Evolutionary conservation across 2,797 vertebrate species (phyloP).

Genomic region (Gambusia yucatana): DNA sequence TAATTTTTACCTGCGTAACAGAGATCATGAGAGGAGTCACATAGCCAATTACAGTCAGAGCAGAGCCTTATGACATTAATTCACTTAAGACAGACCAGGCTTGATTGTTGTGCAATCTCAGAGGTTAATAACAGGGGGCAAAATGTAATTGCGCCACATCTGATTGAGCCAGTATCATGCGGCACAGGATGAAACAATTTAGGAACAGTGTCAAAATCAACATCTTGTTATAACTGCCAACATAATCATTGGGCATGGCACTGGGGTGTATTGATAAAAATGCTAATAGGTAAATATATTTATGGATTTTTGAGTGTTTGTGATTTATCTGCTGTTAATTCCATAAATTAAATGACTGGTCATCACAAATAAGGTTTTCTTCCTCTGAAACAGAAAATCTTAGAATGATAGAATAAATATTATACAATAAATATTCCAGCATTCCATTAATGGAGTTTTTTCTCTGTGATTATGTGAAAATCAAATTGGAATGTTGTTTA

Average conservation of each 20-base stretch:
- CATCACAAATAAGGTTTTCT: neutral
- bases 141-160: slow-evolving; percentile 41
- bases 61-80: slow-evolving; percentile 50
- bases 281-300: slow-evolving; percentile 15
- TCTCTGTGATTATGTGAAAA: neutral
- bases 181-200: slow-evolving; percentile 31
- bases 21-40: slow-evolving; percentile 64
- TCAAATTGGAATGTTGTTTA: neutral
- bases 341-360: neutral
- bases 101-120: slow-evolving; percentile 42
- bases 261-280: slow-evolving; percentile 22
- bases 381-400: neutral
- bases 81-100: slow-evolving; percentile 33
- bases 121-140: slow-evolving; percentile 56
- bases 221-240: slow-evolving; percentile 18
- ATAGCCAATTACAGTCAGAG: slow-evolving; percentile 69
- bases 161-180: slow-evolving; percentile 40
- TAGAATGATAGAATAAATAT: neutral
- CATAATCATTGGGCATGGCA: slow-evolving; percentile 10
- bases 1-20: slow-evolving; percentile 61
- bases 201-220: slow-evolving; percentile 37
- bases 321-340: slow-evolving; percentile 10
- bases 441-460: neutral
- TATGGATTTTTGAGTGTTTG: slow-evolving; percentile 6
- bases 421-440: neutral